Base-by-base conservation (phyloP, 2,113 vertebrate species). In the Cathartes aura region DNA sequence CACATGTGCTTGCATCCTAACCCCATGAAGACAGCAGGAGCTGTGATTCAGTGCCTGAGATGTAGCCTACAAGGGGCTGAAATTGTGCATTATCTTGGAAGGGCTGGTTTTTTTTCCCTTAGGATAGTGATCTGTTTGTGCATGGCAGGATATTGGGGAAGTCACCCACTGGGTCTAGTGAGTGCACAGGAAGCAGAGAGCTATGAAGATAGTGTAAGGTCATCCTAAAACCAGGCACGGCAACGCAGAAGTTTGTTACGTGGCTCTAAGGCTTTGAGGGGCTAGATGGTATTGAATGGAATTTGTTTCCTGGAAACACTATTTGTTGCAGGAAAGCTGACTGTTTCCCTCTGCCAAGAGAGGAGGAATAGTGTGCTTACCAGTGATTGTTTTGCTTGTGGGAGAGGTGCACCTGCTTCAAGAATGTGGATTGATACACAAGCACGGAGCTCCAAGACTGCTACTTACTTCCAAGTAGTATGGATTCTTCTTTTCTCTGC, bases 91-190 rank as follows among this genome's bases (percentile, higher is more conserved):
- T 34, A 11, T 38, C 30, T 6, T 85, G 40, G 45, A 78, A 88
- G 6, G 40, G 40, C 13, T 63, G 56, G 10, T 6, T 24, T 62
- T 60, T 42, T 81, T 47, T 38, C 12, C 29, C 11, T 68, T 48
- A 48, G n/a, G 38, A 30, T 8, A 43, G 40, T 8, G 14, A 24
- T 68, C 21, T 47, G 18, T 50, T 68, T 71, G 34, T 87, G 52
- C 38, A 9, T 1, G 21, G 38, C 67, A 43, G 42, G 42, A 55
- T 60, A 17, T 13, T 0, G 0, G 68, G n/a, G 63, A 45, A 45
- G 26, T n/a, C 17, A 21, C 40, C 30, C 17, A 5, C 20, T 45
- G 11, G 53, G 50, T 43, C 62, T 29, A 26, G 30, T 40, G 68
- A 59, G 32, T 12, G 66, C 40, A 50, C 16, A 60, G n/a, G 32